These are phyloP conservation scores for Drosophila virilis DNA, from an alignment of 1,140 invertebrate genomes.

Conservation along the genomic window DNA sequence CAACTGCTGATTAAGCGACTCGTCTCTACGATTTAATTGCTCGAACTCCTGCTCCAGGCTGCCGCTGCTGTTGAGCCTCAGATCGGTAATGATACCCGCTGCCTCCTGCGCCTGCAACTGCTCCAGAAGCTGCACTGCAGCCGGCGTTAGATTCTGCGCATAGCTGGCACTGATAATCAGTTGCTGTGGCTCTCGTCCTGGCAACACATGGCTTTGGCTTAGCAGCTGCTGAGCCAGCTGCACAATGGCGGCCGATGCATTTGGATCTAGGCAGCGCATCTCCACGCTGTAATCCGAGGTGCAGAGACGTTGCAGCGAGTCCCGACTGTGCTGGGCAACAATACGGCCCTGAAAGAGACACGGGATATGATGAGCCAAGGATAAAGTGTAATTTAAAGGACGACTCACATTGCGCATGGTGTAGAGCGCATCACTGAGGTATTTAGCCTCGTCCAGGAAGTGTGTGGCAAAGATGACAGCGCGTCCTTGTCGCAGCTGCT, in stretches of 20 bases:
- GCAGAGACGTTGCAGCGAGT: constrained; percentile 68
- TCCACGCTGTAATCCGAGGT: constrained; percentile 66
- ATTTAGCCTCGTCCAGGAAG: constrained; percentile 88
- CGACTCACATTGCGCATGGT: constrained; percentile 87
- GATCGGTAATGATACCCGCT: constrained; percentile 39
- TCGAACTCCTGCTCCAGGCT: constrained; percentile 77
- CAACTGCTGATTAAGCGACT: background rate
- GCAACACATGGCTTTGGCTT: constrained; percentile 39
- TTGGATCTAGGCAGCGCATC: constrained; percentile 58
- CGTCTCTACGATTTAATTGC: constrained; percentile 53
- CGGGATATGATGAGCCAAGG: background rate
- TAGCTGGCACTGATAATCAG: constrained; percentile 58
- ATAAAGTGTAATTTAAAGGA: no score
- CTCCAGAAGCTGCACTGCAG: constrained; percentile 56
- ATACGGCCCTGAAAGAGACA: constrained; percentile 63
- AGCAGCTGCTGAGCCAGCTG: constrained; percentile 47
- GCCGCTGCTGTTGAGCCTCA: constrained; percentile 57
- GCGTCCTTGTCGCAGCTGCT: constrained; percentile 87
- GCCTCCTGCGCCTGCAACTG: constrained; percentile 55
- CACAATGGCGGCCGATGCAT: constrained; percentile 25
- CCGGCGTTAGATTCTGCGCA: constrained; percentile 48
- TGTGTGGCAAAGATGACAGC: constrained; percentile 90
- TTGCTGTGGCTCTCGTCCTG: constrained; percentile 14
- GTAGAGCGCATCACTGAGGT: constrained; percentile 88
- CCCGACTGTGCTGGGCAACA: constrained; percentile 77